Conservation (phyloP, 2,113 vertebrate genomes). For the Sula dactylatra region DNA sequence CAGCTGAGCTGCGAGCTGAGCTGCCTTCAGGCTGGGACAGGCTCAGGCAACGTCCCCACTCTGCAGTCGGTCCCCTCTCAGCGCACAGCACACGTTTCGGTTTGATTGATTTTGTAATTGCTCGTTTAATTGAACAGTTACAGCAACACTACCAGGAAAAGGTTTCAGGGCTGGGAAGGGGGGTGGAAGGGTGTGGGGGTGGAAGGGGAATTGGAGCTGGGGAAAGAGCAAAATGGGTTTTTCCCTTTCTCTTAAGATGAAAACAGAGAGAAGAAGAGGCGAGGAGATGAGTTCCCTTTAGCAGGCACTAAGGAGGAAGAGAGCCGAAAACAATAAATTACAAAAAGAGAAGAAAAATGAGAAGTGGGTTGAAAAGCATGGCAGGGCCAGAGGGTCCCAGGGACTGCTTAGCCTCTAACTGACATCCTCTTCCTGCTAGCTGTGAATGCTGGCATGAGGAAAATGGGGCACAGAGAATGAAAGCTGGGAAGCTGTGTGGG, state of each 20-base stretch:
- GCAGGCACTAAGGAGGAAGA: constrained; percentile 7
- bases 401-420: constrained; percentile 32
- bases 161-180: constrained; percentile 48
- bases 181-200: not conserved
- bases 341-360: constrained; percentile 9
- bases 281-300: not conserved
- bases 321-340: not conserved
- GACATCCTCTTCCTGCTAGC: not conserved
- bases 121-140: constrained; percentile 59
- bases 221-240: constrained; percentile 44
- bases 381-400: constrained; percentile 20
- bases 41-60: not conserved
- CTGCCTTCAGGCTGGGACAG: constrained; percentile 22
- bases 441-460: not conserved
- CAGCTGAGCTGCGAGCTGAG: not conserved
- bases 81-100: not conserved
- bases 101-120: constrained; percentile 66
- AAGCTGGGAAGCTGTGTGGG: not conserved
- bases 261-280: not conserved
- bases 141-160: constrained; percentile 56
- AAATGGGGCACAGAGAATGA: not conserved
- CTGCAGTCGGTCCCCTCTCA: not conserved
- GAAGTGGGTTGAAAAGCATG: constrained; percentile 49
- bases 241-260: not conserved
- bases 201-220: constrained; percentile 55